Evolutionary conservation across 2,113 vertebrate species (phyloP).

Genomic region (Pituophis catenifer): DNA sequence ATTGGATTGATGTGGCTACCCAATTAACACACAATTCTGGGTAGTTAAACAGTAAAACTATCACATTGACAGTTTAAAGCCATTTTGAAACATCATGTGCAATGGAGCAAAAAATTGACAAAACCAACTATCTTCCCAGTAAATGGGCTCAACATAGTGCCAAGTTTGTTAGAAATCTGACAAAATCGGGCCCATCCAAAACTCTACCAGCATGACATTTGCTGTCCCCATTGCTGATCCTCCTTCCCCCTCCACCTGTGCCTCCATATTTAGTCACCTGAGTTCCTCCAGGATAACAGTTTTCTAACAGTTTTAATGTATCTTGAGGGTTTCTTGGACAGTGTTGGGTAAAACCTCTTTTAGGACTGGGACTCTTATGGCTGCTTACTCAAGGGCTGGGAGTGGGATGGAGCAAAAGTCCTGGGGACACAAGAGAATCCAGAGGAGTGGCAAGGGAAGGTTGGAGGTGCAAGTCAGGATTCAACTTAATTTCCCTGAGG

Average conservation of each 20-base stretch:
- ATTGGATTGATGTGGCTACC: not conserved
- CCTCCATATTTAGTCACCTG: not conserved
- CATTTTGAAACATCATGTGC: not conserved
- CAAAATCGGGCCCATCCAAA: not conserved
- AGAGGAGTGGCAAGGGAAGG: not conserved
- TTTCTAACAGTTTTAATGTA: not conserved
- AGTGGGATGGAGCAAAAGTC: not conserved
- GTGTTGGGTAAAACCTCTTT: not conserved
- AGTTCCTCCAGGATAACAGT: not conserved
- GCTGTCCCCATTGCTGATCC: not conserved
- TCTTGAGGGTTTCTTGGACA: not conserved
- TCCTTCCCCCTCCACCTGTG: not conserved
- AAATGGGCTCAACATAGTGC: not conserved
- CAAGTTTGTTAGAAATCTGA: not conserved
- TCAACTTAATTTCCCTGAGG: not conserved
- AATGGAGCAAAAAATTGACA: not conserved
- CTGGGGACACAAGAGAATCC: not conserved
- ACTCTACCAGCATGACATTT: not conserved
- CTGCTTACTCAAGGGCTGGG: not conserved
- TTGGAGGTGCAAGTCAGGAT: not conserved
- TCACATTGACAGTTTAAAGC: not conserved
- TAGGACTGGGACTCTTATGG: not conserved
- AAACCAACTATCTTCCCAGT: not conserved
- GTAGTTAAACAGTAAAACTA: not conserved
- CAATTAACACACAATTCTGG: not conserved